Evolutionary conservation across 2,797 vertebrate genomes (phyloP).

Genomic region (Paedocypris micromegethes): DNA sequence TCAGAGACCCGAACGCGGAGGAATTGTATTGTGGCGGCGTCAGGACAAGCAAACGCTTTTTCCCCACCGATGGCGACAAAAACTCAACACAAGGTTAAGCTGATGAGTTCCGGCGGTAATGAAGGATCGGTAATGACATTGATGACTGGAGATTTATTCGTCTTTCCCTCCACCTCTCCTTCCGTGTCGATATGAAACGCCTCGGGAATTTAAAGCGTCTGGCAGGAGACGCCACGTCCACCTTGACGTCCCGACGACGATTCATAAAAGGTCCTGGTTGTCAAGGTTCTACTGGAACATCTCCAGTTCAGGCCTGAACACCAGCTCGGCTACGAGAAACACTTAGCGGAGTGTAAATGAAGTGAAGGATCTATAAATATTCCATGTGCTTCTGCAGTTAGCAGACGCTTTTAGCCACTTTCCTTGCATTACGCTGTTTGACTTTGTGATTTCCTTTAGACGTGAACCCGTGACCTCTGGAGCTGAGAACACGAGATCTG

Average conservation of each 20-base stretch:
- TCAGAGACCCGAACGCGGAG: slow-evolving; percentile 55
- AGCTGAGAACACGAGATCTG: no score
- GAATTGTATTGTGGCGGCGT: slow-evolving; percentile 60
- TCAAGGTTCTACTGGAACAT: no score
- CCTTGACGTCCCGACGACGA: not conserved
- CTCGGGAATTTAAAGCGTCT: not conserved
- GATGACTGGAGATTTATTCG: slow-evolving; percentile 37
- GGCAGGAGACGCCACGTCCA: not conserved
- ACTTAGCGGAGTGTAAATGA: no score
- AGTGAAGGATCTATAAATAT: no score
- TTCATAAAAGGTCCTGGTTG: no score
- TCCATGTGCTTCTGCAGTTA: no score
- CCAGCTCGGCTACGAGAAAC: no score
- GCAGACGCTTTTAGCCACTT: no score
- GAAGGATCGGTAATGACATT: slow-evolving; percentile 47
- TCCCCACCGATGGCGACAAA: slow-evolving; percentile 27
- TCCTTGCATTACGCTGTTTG: no score
- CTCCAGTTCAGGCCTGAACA: no score
- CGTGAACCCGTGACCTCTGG: no score
- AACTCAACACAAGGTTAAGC: slow-evolving; percentile 57
- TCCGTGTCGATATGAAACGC: not conserved
- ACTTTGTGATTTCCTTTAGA: no score
- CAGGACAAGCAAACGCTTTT: not conserved
- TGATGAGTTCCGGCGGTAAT: slow-evolving; percentile 49
- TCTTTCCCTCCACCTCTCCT: slow-evolving; percentile 6